Evolutionary conservation across 2,113 vertebrate genomes (phyloP).

Genomic region (Telmatochromis sp.): DNA sequence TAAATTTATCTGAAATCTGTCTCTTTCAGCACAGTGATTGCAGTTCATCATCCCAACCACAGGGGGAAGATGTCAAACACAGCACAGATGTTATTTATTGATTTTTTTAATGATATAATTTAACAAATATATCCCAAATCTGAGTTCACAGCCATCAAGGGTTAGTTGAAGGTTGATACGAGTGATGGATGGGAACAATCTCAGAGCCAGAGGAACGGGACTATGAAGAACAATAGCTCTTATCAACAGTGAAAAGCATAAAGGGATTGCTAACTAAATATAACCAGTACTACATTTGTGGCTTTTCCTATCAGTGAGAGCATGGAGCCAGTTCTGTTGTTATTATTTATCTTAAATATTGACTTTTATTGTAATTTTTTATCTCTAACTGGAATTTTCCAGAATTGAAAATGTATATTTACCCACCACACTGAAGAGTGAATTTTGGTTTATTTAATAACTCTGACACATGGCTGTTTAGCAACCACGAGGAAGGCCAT

Average conservation of each 20-base stretch:
- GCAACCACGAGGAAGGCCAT: not conserved
- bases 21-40: not conserved
- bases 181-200: not conserved
- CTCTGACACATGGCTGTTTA: not conserved
- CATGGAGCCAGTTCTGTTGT: not conserved
- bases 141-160: not conserved
- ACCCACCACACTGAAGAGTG: not conserved
- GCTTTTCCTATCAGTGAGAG: not conserved
- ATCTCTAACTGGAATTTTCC: not conserved
- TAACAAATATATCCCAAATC: not conserved
- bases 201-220: not conserved
- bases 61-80: not conserved
- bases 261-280: constrained; percentile 27
- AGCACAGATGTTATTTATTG: not conserved
- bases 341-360: not conserved
- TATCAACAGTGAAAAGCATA: constrained; percentile 3
- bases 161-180: not conserved
- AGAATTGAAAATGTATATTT: not conserved
- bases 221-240: not conserved
- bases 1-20: not conserved
- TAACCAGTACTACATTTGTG: constrained; percentile 10
- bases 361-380: not conserved
- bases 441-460: not conserved
- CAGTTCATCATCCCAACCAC: not conserved
- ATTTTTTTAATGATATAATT: not conserved